Conservation (phyloP, 2,113 vertebrate species). For the Daboia siamensis region DNA sequence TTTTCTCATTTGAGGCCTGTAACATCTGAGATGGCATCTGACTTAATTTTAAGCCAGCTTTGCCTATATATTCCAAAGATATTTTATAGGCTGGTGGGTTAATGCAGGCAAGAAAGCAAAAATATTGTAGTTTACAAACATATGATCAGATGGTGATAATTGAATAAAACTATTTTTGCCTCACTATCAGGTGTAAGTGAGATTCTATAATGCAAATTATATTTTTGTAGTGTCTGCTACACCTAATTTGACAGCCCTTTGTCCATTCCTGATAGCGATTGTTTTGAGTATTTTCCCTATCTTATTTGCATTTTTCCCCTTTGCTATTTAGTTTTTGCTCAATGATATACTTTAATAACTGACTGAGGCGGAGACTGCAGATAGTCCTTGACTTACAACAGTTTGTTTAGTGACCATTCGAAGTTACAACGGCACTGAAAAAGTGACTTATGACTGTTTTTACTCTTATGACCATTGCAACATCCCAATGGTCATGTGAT, state of each 20-base stretch:
- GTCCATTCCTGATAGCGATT: background rate
- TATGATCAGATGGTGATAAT: background rate
- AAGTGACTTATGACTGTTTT: background rate
- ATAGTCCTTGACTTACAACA: background rate
- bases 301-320: too few relatives aligned
- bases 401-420: background rate
- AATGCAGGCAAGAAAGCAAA: background rate
- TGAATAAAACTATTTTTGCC: background rate
- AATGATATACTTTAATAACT: background rate
- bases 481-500: background rate
- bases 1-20: background rate
- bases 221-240: background rate
- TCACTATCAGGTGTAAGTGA: background rate
- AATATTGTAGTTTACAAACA: background rate
- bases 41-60: background rate
- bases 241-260: background rate
- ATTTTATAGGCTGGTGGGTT: background rate
- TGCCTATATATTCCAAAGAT: background rate
- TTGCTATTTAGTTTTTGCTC: background rate
- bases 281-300: background rate
- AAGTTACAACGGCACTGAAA: background rate
- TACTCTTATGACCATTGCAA: background rate
- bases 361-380: background rate
- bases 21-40: background rate
- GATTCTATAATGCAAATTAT: background rate